Conservation (phyloP, 2,113 vertebrate genomes). For the Salvelinus namaycush region DNA sequence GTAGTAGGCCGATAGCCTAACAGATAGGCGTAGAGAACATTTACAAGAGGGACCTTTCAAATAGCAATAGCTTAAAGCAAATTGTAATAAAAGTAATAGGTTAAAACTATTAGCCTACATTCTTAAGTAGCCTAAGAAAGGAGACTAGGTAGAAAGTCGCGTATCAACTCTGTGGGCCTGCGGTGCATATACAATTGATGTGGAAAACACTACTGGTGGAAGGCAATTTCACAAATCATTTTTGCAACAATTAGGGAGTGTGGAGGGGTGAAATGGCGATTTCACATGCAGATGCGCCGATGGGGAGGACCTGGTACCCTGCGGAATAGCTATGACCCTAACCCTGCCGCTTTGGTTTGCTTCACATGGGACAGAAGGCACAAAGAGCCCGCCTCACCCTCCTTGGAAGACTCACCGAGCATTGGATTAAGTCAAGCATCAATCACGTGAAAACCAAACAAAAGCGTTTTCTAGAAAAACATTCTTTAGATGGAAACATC, state of each 20-base stretch:
- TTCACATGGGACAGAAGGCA: slow-evolving; percentile 68
- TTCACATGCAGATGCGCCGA: slow-evolving; percentile 83
- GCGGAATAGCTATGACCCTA: slow-evolving; percentile 68
- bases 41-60: background rate
- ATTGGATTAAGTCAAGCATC: slow-evolving; percentile 71
- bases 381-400: slow-evolving; percentile 71
- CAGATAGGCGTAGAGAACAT: slow-evolving; percentile 52
- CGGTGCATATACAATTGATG: slow-evolving; percentile 74
- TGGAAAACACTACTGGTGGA: slow-evolving; percentile 82
- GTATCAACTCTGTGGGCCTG: slow-evolving; percentile 72
- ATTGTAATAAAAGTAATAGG: slow-evolving; percentile 58
- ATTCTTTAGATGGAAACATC: slow-evolving; percentile 30
- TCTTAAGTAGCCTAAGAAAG: background rate
- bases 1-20: too few relatives aligned
- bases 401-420: slow-evolving; percentile 65
- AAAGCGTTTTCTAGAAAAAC: slow-evolving; percentile 39
- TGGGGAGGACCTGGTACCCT: slow-evolving; percentile 78
- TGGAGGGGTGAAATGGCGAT: slow-evolving; percentile 94
- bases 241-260: slow-evolving; percentile 93
- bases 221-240: slow-evolving; percentile 95
- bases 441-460: slow-evolving; percentile 73
- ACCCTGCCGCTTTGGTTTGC: slow-evolving; percentile 65
- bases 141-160: slow-evolving; percentile 12
- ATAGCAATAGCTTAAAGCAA: slow-evolving; percentile 57
- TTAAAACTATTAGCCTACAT: slow-evolving; percentile 43